Conservation (phyloP, 1,140 invertebrate genomes). For the Triops cancriformis region DNA sequence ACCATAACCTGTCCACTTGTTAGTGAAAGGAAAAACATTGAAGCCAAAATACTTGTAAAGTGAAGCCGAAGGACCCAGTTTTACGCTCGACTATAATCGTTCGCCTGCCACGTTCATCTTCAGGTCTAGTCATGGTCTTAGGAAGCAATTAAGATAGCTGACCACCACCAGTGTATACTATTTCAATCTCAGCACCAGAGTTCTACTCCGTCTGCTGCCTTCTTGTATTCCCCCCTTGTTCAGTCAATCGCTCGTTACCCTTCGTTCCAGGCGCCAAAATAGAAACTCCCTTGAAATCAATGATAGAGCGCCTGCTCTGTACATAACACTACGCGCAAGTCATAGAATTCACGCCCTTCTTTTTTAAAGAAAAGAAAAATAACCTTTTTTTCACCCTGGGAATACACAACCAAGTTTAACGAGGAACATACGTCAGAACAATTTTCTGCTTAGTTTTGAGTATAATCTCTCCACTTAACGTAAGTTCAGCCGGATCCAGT, state of each 20-base stretch:
- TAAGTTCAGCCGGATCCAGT: background rate
- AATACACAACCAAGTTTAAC: background rate
- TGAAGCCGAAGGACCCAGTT: slow-evolving; percentile 86
- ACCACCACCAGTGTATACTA: background rate
- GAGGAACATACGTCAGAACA: background rate
- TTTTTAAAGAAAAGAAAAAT: background rate
- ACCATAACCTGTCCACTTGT: slow-evolving; percentile 1
- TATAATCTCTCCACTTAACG: background rate
- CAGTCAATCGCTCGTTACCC: background rate
- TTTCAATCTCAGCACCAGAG: background rate
- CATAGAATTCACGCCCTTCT: background rate
- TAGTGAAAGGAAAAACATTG: slow-evolving; percentile 17
- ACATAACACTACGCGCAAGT: background rate
- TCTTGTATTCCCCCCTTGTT: background rate
- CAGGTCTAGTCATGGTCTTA: background rate
- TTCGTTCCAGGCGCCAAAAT: background rate
- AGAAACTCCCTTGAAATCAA: slow-evolving; percentile 6
- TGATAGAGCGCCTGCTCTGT: slow-evolving; percentile 12
- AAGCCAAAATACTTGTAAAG: slow-evolving; percentile 55
- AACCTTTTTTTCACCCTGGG: background rate
- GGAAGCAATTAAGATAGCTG: background rate
- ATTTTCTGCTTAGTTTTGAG: background rate
- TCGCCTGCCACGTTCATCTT: slow-evolving; percentile 35
- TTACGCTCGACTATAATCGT: slow-evolving; percentile 81
- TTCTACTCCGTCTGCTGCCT: background rate